These are phyloP conservation scores for Nasonovia ribisnigri DNA, from an alignment of 2,888 invertebrate species.

Conservation along the genomic window DNA sequence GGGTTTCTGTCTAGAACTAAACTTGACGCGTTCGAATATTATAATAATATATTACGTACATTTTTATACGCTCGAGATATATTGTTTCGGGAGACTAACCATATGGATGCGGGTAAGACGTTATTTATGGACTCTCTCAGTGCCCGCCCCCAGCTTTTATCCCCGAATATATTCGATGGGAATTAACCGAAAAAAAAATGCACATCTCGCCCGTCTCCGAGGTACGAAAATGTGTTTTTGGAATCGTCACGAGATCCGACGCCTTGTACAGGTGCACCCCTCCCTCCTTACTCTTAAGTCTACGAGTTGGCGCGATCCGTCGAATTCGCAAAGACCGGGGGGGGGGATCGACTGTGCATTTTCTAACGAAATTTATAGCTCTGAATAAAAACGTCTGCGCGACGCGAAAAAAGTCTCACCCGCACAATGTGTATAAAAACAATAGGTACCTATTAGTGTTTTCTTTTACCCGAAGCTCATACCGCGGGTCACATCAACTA, in stretches of 20 bases:
- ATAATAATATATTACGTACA: background rate
- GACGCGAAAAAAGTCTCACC: slow-evolving; percentile 1
- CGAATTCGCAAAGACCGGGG: background rate
- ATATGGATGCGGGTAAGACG: background rate
- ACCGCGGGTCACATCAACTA: background rate
- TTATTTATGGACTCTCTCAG: slow-evolving; percentile 12
- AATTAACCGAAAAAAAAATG: slow-evolving; percentile 20
- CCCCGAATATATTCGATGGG: background rate
- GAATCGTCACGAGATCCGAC: background rate
- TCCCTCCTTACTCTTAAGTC: background rate
- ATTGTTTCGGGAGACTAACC: background rate
- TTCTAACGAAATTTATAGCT: slow-evolving; percentile 7
- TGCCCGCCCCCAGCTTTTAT: background rate
- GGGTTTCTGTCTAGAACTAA: too few relatives aligned
- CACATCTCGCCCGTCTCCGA: background rate
- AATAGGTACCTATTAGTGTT: background rate
- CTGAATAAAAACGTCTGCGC: slow-evolving; percentile 1
- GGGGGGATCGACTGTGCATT: background rate
- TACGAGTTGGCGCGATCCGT: background rate
- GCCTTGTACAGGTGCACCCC: too few relatives aligned
- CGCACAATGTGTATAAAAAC: background rate
- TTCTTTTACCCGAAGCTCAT: background rate
- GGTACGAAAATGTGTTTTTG: background rate
- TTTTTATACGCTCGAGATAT: background rate
- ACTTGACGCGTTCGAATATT: background rate